Evolutionary conservation across 2,113 vertebrate genomes (phyloP).

Genomic region (Daphoenositta chrysoptera): DNA sequence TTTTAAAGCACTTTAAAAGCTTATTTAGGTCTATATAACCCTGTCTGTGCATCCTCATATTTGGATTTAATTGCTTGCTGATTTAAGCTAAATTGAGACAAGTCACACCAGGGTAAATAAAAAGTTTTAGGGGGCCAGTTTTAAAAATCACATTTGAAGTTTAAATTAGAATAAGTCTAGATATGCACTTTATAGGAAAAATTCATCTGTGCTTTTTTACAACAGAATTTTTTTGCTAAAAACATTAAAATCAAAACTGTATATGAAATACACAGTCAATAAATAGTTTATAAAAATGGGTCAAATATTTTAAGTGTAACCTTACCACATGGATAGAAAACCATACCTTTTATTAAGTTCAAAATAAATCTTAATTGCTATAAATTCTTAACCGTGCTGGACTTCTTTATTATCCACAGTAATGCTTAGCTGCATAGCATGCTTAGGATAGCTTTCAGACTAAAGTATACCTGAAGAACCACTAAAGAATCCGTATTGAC

Average conservation of each 20-base stretch:
- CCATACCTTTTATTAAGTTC: background rate
- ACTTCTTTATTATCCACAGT: background rate
- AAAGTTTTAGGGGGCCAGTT: background rate
- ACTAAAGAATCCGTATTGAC: background rate
- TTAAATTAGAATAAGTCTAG: background rate
- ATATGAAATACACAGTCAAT: background rate
- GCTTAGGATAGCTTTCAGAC: background rate
- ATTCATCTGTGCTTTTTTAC: background rate
- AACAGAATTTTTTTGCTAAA: background rate
- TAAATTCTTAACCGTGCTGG: background rate
- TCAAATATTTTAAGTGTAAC: background rate
- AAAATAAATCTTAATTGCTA: background rate
- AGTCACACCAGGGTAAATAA: background rate
- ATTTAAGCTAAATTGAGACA: background rate
- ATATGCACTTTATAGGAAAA: background rate
- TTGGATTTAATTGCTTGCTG: background rate
- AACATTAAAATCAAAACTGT: background rate
- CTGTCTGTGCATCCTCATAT: background rate
- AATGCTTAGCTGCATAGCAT: background rate
- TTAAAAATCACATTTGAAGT: background rate
- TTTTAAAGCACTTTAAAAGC: background rate
- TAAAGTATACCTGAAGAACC: background rate
- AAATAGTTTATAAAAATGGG: background rate
- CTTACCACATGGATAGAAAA: background rate
- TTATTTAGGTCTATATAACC: background rate